These are phyloP conservation scores for Asarcornis scutulata DNA, from an alignment of 2,113 vertebrate genomes.

Conservation along the genomic window DNA sequence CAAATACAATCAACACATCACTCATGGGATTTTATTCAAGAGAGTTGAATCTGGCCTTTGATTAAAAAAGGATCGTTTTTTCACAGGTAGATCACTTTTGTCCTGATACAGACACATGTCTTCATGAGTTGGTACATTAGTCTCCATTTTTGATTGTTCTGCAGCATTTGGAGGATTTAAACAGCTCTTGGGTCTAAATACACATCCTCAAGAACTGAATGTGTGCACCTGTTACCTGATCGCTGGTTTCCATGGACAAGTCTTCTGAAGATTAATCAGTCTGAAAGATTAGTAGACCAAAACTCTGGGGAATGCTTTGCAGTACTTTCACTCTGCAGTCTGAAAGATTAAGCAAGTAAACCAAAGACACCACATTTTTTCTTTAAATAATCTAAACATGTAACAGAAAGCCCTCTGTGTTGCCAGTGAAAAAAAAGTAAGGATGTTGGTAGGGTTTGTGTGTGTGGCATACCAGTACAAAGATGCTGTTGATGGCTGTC, in stretches of 20 bases:
- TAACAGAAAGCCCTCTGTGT: background rate
- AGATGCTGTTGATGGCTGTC: background rate
- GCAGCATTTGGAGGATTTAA: background rate
- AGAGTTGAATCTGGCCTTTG: background rate
- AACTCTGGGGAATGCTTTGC: background rate
- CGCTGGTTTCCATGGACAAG: background rate
- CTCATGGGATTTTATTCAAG: background rate
- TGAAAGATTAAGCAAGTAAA: background rate
- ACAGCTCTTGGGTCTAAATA: background rate
- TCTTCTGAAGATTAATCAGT: background rate
- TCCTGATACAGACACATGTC: background rate
- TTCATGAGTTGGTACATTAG: background rate
- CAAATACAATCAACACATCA: background rate
- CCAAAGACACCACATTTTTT: background rate
- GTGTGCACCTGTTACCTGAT: background rate
- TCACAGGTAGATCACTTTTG: background rate
- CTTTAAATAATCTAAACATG: background rate
- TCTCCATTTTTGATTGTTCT: background rate
- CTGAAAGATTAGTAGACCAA: background rate
- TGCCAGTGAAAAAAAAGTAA: background rate
- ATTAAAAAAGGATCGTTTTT: background rate
- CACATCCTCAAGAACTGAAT: background rate
- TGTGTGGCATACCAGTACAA: background rate
- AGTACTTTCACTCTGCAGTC: background rate
- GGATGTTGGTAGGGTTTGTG: background rate